Evolutionary conservation across 37 sponge, comb jelly and placozoan genomes (phyloP), one percentile per base, ranked within the genome.

Genomic region (Hexactinellida sp.): DNA sequence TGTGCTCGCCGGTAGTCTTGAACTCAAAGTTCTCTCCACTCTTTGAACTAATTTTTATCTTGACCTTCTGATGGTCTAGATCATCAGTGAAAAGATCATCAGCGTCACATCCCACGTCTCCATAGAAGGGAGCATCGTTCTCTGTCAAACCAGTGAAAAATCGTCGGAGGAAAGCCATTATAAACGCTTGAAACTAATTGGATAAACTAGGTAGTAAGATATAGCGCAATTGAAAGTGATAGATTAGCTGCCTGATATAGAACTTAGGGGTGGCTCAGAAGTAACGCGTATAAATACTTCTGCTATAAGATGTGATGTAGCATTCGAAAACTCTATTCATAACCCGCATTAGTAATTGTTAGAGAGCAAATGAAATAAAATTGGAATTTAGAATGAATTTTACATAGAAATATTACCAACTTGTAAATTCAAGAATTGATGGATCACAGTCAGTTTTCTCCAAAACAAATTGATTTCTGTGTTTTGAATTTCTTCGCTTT

Each of bases 21-120:
- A 63, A 63, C 34, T 63, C 76, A n/a, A 63, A 63, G 21, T 3
- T 3, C 3, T 63, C 76, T n/a, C 5, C 5, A 63, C 32, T 63
- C 34, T 23, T 63, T 1, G 76, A 63, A 32, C 32, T 63, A 7
- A 63, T 23, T n/a, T 63, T 63, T 10, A 63, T 1, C 13, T 63
- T 63, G 28, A 63, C 76, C 76, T 63, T 63, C 34, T 63, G 76
- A 63, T 63, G 76, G 30, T 63, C 76, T 32, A 63, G 76, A 63
- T 63, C 76, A 25, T 63, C 76, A 25, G 76, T 63, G 13, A 63
- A 63, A 7, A 63, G 30, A 23, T 63, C 34, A 1, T n/a, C 76
- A 10, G 32, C 76, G 30, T 63, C 76, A 25, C 5, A 21, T 25
- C 76, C 76, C 13, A 63, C 13, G 13, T 63, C 76, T 32, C 32